Conservation (phyloP, 1,140 invertebrate species). For the Oncopodura yosiiana region DNA sequence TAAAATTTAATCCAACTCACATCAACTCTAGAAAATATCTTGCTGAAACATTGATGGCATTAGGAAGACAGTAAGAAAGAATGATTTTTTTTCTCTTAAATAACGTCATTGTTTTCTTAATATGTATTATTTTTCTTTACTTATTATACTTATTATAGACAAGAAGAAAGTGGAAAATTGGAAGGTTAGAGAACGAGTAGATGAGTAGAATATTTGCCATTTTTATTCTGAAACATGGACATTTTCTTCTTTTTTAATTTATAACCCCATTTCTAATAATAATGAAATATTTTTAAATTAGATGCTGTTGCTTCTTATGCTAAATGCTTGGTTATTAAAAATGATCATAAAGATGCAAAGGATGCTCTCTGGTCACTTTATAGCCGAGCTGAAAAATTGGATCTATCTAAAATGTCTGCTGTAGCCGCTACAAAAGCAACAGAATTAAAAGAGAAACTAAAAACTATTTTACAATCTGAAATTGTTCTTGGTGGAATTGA, state of each 20-base stretch:
- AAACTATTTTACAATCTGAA: conserved; percentile 47
- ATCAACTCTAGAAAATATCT: conserved; percentile 91
- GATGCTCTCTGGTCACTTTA: conserved; percentile 68
- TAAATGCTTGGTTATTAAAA: conserved; percentile 65
- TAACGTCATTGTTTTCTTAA: background rate
- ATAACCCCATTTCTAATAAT: too few species aligned
- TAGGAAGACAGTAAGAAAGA: conserved; percentile 54
- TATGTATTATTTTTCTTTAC: background rate
- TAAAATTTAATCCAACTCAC: conserved; percentile 77
- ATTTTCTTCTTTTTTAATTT: too few species aligned
- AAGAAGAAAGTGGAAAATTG: conserved; percentile 31
- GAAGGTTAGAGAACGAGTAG: too few species aligned
- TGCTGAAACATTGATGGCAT: conserved; percentile 78
- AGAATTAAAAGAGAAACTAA: conserved; percentile 55
- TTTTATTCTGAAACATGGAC: too few species aligned
- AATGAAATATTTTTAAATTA: too few species aligned
- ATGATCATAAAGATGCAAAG: conserved; percentile 72
- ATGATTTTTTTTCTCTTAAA: background rate
- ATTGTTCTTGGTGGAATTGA: conserved; percentile 45
- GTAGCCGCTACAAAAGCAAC: conserved; percentile 45
- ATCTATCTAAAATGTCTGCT: conserved; percentile 49
- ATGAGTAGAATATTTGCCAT: too few species aligned
- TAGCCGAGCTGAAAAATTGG: conserved; percentile 45
- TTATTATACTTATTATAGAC: conserved; percentile 15
- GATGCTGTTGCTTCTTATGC: conserved; percentile 74